These are phyloP conservation scores for Coluber constrictor DNA, from an alignment of 2,797 vertebrate species.

Conservation along the genomic window DNA sequence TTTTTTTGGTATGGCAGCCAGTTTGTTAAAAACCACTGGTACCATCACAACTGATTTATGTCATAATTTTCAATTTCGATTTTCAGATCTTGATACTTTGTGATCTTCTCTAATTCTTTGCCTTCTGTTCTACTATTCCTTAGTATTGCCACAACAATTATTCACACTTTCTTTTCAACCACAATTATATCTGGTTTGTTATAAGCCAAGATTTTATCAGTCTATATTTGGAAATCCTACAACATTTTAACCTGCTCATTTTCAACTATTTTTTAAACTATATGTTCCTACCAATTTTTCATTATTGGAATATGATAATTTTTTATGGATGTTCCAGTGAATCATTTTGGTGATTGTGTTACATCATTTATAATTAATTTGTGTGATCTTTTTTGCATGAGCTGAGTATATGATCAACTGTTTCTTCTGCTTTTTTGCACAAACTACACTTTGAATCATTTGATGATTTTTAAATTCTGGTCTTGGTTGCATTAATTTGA, in stretches of 20 bases:
- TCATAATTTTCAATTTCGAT: background rate
- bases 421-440: background rate
- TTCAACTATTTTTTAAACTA: background rate
- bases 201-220: background rate
- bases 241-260: background rate
- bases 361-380: background rate
- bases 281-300: background rate
- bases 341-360: background rate
- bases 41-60: background rate
- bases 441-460: background rate
- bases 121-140: background rate
- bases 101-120: background rate
- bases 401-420: background rate
- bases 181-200: background rate
- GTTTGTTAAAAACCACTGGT: background rate
- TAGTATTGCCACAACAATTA: background rate
- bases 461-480: background rate
- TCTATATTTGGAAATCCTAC: background rate
- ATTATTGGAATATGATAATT: background rate
- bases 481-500: background rate
- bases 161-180: background rate
- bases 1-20: background rate
- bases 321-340: background rate
- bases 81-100: background rate
- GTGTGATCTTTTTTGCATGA: background rate